These are phyloP conservation scores for Xestia sexstrigata DNA, from an alignment of 2,888 invertebrate genomes.

Conservation along the genomic window DNA sequence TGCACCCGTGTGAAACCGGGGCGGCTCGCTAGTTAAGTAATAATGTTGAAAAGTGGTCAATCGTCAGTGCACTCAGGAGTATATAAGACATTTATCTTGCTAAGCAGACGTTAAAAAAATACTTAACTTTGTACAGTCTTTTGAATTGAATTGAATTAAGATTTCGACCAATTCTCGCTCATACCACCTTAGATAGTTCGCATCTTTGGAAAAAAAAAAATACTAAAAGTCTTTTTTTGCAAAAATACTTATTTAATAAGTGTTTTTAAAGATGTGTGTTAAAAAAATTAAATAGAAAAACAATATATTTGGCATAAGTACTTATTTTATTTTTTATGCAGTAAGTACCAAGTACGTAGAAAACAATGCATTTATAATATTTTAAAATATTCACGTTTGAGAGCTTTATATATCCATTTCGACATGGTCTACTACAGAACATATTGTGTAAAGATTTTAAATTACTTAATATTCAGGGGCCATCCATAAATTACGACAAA, in stretches of 20 bases:
- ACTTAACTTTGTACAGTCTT: too few species aligned
- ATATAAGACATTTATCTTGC: too few species aligned
- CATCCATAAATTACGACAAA: too few species aligned
- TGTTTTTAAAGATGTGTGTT: background rate
- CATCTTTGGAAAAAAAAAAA: conserved; percentile 2
- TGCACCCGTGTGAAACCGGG: too few species aligned
- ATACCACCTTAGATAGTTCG: background rate
- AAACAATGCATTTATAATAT: background rate
- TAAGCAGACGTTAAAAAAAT: too few species aligned
- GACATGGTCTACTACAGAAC: background rate
- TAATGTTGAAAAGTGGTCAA: too few species aligned
- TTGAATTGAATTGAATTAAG: too few species aligned
- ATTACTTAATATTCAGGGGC: background rate
- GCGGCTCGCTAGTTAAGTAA: too few species aligned
- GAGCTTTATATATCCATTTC: conserved; percentile 29
- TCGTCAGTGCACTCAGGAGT: too few species aligned
- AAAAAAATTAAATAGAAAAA: background rate
- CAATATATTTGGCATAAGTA: conserved; percentile 23
- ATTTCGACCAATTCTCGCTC: conserved; percentile 26
- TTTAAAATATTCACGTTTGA: background rate
- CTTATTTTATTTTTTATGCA: conserved; percentile 21
- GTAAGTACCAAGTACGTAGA: conserved; percentile 1
- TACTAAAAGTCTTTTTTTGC: too few species aligned
- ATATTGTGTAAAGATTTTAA: conserved; percentile 24
- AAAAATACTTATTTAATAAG: background rate